These are phyloP conservation scores for Tor tambroides DNA, from an alignment of 2,113 vertebrate species.

Conservation along the genomic window DNA sequence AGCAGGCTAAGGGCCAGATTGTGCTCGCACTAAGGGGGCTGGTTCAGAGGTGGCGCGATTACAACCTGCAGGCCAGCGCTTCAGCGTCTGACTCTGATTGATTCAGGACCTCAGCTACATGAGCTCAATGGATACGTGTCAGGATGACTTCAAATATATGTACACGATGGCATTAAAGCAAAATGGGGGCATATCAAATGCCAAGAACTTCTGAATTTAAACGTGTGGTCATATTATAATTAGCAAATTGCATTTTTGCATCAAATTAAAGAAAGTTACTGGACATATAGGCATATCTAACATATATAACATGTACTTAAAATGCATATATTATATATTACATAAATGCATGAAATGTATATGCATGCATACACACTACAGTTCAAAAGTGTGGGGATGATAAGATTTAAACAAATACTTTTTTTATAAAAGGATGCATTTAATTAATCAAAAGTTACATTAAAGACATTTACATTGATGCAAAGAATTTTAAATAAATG, in stretches of 20 bases:
- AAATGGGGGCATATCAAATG: background rate
- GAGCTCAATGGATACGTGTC: slow-evolving; percentile 9
- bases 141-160: background rate
- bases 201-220: background rate
- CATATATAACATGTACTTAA: too few species aligned
- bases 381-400: too few species aligned
- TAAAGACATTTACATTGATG: too few species aligned
- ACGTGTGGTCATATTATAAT: background rate
- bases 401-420: too few species aligned
- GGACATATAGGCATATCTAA: too few species aligned
- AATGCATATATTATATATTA: too few species aligned
- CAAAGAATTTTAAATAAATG: too few species aligned
- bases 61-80: slow-evolving; percentile 53
- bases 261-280: background rate
- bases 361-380: too few species aligned
- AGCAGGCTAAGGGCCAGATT: slow-evolving; percentile 60
- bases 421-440: too few species aligned
- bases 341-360: too few species aligned
- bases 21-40: slow-evolving; percentile 60
- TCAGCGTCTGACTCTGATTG: slow-evolving; percentile 45
- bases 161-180: background rate
- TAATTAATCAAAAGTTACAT: too few species aligned
- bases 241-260: background rate
- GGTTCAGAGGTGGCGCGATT: slow-evolving; percentile 69
- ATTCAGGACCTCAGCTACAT: slow-evolving; percentile 39